Evolutionary conservation across 2,113 vertebrate genomes (phyloP).

Genomic region (Eonycteris spelaea): DNA sequence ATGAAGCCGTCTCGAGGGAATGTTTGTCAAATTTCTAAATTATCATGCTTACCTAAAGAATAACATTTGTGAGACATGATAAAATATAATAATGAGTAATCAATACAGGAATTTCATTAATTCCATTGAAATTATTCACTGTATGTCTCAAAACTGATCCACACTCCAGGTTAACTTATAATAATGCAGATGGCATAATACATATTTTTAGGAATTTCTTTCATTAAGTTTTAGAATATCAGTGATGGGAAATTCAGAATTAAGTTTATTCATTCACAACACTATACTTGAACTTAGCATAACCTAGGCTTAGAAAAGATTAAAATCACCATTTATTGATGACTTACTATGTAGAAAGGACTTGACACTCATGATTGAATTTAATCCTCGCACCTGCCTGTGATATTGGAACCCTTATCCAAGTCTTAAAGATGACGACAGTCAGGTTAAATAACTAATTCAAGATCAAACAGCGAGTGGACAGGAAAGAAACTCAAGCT

Average conservation of each 20-base stretch:
- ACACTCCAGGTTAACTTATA: background rate
- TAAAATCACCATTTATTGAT: constrained; percentile 23
- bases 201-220: background rate
- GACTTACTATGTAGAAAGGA: constrained; percentile 6
- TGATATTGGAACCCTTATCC: constrained; percentile 12
- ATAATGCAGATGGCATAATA: background rate
- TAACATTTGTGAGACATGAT: constrained; percentile 42
- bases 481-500: background rate
- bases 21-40: constrained; percentile 28
- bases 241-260: background rate
- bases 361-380: constrained; percentile 37
- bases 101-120: constrained; percentile 41
- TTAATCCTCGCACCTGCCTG: constrained; percentile 34
- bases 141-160: background rate
- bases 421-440: background rate
- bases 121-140: background rate
- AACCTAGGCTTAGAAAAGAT: background rate
- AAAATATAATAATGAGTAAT: background rate
- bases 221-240: constrained; percentile 5
- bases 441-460: constrained; percentile 45
- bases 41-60: constrained; percentile 1
- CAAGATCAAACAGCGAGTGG: background rate
- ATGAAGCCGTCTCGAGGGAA: constrained; percentile 37
- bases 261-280: constrained; percentile 1
- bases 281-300: background rate